phyloP scores from a whole-genome alignment of 2,797 vertebrate species.

The Urosaurus nigricauda region DNA sequence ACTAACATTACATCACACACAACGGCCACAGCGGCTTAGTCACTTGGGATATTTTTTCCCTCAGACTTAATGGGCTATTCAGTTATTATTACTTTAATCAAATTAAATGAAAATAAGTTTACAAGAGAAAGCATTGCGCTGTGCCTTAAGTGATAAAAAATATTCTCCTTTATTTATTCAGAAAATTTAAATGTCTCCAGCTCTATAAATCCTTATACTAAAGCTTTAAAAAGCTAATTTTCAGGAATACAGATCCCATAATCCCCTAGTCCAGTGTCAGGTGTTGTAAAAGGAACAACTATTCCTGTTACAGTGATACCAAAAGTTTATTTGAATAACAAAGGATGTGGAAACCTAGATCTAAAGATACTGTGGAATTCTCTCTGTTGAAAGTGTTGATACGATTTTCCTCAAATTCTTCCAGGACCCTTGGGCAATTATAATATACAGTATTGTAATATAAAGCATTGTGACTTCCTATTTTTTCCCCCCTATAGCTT shows the following conservation, averaged over 20 bases:
- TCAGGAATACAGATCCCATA: no score
- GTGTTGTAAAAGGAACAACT: not conserved
- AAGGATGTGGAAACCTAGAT: not conserved
- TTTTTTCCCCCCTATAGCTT: not conserved
- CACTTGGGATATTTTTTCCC: conserved; percentile 60
- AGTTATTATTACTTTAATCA: conserved; percentile 31
- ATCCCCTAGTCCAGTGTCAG: no score
- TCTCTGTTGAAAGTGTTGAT: not conserved
- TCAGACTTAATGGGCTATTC: conserved; percentile 38
- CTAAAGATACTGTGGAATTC: not conserved
- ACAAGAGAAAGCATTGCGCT: conserved; percentile 2
- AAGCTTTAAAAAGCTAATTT: not conserved
- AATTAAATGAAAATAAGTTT: conserved; percentile 47
- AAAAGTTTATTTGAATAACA: not conserved
- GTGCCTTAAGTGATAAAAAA: conserved; percentile 16
- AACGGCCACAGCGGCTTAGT: conserved; percentile 58
- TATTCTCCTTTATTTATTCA: not conserved
- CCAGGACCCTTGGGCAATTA: no score
- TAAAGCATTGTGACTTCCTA: not conserved
- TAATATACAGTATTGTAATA: not conserved
- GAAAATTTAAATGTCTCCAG: not conserved
- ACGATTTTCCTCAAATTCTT: not conserved
- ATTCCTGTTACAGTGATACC: not conserved
- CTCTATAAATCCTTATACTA: not conserved
- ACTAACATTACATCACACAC: conserved; percentile 59